Evolutionary conservation across 2,888 invertebrate genomes (phyloP).

Genomic region (Parascotia fuliginaria): DNA sequence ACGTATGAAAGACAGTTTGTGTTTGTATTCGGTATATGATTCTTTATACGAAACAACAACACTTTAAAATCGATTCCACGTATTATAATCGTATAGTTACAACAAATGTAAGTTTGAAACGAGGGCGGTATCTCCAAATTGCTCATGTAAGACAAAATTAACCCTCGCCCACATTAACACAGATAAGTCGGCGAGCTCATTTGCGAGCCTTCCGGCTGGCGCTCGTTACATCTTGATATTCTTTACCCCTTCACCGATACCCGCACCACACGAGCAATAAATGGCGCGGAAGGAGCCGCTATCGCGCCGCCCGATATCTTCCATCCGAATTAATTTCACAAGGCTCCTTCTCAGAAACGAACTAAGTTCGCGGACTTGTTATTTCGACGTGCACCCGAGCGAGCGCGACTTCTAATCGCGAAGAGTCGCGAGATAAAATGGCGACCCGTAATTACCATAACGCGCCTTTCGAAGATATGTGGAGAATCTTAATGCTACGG

Average conservation of each 20-base stretch:
- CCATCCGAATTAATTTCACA: constrained; percentile 85
- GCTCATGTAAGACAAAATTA: constrained; percentile 85
- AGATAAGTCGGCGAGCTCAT: constrained; percentile 86
- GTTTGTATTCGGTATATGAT: no score
- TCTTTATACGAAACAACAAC: no score
- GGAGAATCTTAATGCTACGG: constrained; percentile 85
- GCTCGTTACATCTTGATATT: constrained; percentile 85
- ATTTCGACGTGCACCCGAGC: constrained; percentile 76
- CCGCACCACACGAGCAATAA: constrained; percentile 84
- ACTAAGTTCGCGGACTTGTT: constrained; percentile 83
- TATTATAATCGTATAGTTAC: constrained; percentile 48
- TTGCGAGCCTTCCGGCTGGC: constrained; percentile 84
- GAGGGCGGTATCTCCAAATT: constrained; percentile 79
- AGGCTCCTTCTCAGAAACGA: constrained; percentile 75
- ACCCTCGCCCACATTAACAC: constrained; percentile 84
- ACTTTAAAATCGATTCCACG: constrained; percentile 33
- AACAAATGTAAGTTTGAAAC: constrained; percentile 69
- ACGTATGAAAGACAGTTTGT: no score
- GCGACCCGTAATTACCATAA: constrained; percentile 86
- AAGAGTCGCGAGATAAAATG: constrained; percentile 83
- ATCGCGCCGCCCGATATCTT: constrained; percentile 83
- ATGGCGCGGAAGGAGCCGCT: constrained; percentile 85
- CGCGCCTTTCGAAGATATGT: constrained; percentile 85
- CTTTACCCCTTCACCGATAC: constrained; percentile 85
- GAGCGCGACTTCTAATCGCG: constrained; percentile 75